Base-by-base conservation (phyloP, 53 echinoderm and acorn worm genomes). In the Actinopyga echinites region DNA sequence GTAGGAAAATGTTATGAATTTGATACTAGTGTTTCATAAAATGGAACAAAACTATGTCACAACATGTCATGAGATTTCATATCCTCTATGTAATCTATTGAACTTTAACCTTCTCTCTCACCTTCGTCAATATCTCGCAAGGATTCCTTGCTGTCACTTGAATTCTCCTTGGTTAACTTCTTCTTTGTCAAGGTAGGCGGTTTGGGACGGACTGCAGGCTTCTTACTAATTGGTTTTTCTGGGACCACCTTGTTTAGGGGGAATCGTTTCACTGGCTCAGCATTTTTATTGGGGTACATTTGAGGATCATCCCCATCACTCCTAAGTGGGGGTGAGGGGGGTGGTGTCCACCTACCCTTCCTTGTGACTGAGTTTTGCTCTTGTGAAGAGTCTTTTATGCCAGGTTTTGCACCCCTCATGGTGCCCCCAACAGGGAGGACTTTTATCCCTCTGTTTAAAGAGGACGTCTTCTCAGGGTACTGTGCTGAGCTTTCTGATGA, bases 121-220 rank as follows among this genome's bases (percentile, higher is more conserved):
- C 68, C 33, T 68, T 68, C 68, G 34, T 68, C 37, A 34, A 68
- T 68, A 11, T 34, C 9, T 34, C 21, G 35, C 6, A 68, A 30
- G 12, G 68, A 68, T 15, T 68, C 68, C 21, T 37, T 68, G 35
- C 68, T 68, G 23, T 30, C 30, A 25, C 63, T 11, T 36, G 34
- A 4, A 34, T 21, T n/a, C 5, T 62, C 10, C 10, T 20, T 62
- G 26, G 2, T 62, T 17, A 49, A 15, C 49, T 49, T 49, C 49
- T 49, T 49, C 49, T 49, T 49, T 49, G 49, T 17, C 49, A 49
- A 15, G 49, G 49, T 49, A 49, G 5, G 22, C 6, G 68, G 68
- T 38, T 68, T 68, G 20, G 68, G 68, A 22, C 34, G 68, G 68
- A 68, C n/a, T 34, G 68, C 68, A 68, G 68, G 68, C 34, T 68